Conservation (phyloP, 2,113 vertebrate genomes). For the Alectura lathami region DNA sequence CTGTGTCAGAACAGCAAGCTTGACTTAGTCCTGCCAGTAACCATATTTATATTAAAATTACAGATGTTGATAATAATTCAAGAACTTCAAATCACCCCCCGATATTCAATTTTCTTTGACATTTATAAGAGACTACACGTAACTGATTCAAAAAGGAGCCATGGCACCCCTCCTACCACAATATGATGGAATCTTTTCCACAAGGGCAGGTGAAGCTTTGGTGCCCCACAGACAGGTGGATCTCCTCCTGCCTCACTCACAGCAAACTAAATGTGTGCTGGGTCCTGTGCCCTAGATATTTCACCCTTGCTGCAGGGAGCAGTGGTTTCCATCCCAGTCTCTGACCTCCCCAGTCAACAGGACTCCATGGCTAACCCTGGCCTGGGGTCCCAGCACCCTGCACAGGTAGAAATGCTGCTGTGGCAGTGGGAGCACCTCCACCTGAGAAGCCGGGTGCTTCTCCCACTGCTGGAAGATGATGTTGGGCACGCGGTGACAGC, state of each 20-base stretch:
- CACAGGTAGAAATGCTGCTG: background rate
- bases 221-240: background rate
- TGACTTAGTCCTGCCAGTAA: background rate
- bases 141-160: background rate
- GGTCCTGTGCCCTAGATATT: background rate
- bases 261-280: background rate
- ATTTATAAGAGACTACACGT: background rate
- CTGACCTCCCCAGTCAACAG: background rate
- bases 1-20: background rate
- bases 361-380: background rate
- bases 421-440: background rate
- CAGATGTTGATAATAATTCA: background rate
- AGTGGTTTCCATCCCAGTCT: background rate
- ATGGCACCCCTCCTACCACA: rapidly evolving
- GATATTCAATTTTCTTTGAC: background rate
- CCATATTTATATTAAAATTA: background rate
- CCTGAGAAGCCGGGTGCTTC: background rate
- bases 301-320: background rate
- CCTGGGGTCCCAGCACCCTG: background rate
- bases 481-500: rapidly evolving
- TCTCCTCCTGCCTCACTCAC: background rate
- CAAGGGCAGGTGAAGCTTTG: background rate
- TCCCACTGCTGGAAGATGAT: background rate
- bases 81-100: background rate
- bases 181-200: background rate